These are phyloP conservation scores for Bolinopsis microptera DNA, from an alignment of 37 sponge, comb jelly and placozoan genomes.

Conservation along the genomic window DNA sequence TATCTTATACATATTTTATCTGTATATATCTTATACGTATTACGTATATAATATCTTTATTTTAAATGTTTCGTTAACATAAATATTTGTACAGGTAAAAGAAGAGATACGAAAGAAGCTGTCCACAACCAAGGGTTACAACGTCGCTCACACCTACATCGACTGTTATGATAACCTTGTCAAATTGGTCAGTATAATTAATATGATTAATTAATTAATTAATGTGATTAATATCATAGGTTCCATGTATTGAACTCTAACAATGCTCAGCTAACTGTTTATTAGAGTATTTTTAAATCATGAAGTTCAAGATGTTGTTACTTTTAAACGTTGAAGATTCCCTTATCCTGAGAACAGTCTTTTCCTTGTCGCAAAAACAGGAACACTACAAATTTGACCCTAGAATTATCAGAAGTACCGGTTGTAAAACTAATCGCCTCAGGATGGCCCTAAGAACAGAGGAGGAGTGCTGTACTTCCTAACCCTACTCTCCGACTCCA, in stretches of 20 bases:
- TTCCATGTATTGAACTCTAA: neutral
- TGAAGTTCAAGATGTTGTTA: neutral
- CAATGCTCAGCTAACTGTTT: neutral
- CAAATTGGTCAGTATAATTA: slow-evolving; percentile 24
- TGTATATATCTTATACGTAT: too few species aligned
- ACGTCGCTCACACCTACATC: slow-evolving; percentile 21
- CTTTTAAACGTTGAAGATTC: neutral
- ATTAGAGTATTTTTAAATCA: neutral
- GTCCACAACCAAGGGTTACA: slow-evolving; percentile 38
- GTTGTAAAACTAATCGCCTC: neutral
- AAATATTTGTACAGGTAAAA: too few species aligned
- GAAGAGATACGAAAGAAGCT: slow-evolving; percentile 49
- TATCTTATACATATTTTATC: too few species aligned
- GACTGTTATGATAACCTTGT: slow-evolving; percentile 36
- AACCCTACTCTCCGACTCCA: slow-evolving; percentile 18
- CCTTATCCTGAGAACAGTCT: too few species aligned
- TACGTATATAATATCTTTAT: too few species aligned
- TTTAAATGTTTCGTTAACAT: too few species aligned
- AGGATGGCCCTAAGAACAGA: slow-evolving; percentile 58
- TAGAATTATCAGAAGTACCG: too few species aligned
- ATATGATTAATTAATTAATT: too few species aligned
- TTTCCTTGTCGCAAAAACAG: too few species aligned
- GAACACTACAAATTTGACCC: too few species aligned
- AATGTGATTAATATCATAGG: too few species aligned
- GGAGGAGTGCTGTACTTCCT: slow-evolving; percentile 59